These are phyloP conservation scores for western clawed frog (Xenopus tropicalis) DNA, from an alignment of 2,113 vertebrate species.

Conservation along the genomic window UCB_Xtro_10.0 CM004445.2:131058001-131058500, in stretches of 20 bases:
- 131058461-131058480: constrained; percentile 12
- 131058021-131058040: no score
- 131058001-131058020: no score
- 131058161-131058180: no score
- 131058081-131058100: no score
- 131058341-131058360: constrained; percentile 35
- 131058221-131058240: not conserved
- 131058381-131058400: constrained; percentile 25
- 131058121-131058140: no score
- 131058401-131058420: constrained; percentile 8
- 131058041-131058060: no score
- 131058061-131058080: no score
- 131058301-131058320: constrained; percentile 20
- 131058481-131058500: not conserved
- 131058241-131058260: not conserved
- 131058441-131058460: not conserved
- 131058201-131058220: not conserved
- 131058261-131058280: not conserved
- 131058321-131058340: constrained; percentile 30
- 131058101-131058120: no score
- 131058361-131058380: constrained; percentile 28
- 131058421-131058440: constrained; percentile 1
- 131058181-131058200: not conserved
- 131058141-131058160: no score
- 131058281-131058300: not conserved